Base-by-base conservation (phyloP, 2,797 vertebrate genomes). In the Sphenodon punctatus region DNA sequence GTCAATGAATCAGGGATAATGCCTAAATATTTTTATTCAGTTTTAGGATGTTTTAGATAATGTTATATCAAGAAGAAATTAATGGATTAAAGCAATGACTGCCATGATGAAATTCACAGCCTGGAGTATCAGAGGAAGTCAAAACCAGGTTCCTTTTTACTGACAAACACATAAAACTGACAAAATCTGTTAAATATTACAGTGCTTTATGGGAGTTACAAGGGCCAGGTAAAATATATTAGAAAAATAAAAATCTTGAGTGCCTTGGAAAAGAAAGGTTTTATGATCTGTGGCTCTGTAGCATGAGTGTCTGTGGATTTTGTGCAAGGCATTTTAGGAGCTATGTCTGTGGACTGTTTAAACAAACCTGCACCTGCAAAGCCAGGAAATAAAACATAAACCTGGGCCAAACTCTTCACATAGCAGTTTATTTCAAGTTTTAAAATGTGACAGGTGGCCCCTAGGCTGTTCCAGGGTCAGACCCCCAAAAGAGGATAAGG, bases 1-100 rank as follows among this genome's bases (percentile, higher is more conserved):
- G 75, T 15, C 25, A 41, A 39, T 56, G 78, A 38, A 38, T 77
- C 16, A 60, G 25, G 41, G 70, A 67, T 75, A 88, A 84, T 67
- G 80, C 61, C 82, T 67, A 72, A 59, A 67, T 34, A 72, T 85
- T 92, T 86, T 61, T 84, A 46, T 45, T 85, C 90, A 91, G 75
- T 83, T 91, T 85, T 19, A 66, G 48, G 19, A 77, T 69, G 60
- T 67, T 82, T 81, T 51, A 82, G 66, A 32, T 59, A 39, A 66
- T 72, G 5, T 66, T 89, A 56, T 60, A 86, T 36, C 17, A 86
- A 69, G 51, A 87, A 43, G 56, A 86, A 88, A 85, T 56, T 43
- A 87, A 88, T 90, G 38, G 27, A n/a, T 75, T 61, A 61, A 64
- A 75, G 66, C 12, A 38, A 77, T 86, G 89, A 91, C 72, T 87